Percentiles rank a stretch among this genome's conserved stretches.
These are phyloP conservation scores for Bradynema listronoti DNA, from an alignment of 1,140 invertebrate genomes.

Conservation along the genomic window DNA sequence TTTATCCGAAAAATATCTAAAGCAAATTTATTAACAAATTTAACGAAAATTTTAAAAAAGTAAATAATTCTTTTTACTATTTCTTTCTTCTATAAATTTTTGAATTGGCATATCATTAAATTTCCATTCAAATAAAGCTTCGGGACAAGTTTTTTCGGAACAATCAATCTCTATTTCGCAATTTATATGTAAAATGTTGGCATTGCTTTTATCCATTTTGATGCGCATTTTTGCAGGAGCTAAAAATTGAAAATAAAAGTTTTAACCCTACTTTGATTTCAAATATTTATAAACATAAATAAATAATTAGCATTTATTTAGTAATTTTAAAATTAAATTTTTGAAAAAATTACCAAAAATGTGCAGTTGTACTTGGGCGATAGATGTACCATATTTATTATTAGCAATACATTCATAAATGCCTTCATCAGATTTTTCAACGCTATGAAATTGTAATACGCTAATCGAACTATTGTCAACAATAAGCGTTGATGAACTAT, in stretches of 20 bases:
- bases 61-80: too few species aligned
- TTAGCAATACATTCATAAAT: slow-evolving; percentile 34
- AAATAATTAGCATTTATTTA: not conserved
- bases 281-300: too few species aligned
- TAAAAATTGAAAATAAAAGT: too few species aligned
- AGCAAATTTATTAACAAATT: not conserved
- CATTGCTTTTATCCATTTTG: not conserved
- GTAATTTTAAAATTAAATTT: slow-evolving; percentile 6
- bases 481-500: slow-evolving; percentile 19
- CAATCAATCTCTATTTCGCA: slow-evolving; percentile 42
- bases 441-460: slow-evolving; percentile 1
- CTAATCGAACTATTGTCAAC: not conserved
- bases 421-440: too few species aligned
- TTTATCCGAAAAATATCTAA: not conserved
- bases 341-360: too few species aligned
- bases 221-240: not conserved
- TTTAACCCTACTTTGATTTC: too few species aligned
- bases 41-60: slow-evolving; percentile 4
- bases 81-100: slow-evolving; percentile 8
- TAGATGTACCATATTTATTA: slow-evolving; percentile 12
- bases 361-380: too few species aligned
- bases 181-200: not conserved
- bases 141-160: slow-evolving; percentile 20
- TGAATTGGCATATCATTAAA: slow-evolving; percentile 29
- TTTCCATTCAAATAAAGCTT: slow-evolving; percentile 41